Conservation (phyloP, 2,113 vertebrate genomes). For the Sisor rabdophorus region DNA sequence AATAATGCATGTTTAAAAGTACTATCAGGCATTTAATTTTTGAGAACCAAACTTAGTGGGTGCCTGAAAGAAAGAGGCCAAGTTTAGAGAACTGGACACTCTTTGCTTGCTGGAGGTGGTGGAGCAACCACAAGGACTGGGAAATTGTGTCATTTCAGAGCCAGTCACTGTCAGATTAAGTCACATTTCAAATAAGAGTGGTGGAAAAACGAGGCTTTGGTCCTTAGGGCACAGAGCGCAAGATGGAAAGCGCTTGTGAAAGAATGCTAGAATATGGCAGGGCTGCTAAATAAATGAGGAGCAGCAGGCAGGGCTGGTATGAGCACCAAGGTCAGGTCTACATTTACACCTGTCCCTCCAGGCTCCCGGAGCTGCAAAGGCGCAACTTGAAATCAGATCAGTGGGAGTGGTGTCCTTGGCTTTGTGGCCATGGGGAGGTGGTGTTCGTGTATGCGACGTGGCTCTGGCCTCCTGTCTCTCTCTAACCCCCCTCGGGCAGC, state of each 20-base stretch:
- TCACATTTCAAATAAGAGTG: slow-evolving; percentile 64
- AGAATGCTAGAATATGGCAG: slow-evolving; percentile 30
- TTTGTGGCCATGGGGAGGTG: slow-evolving; percentile 28
- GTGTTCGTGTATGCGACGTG: neutral
- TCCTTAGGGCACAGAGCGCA: slow-evolving; percentile 47
- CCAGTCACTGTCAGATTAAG: slow-evolving; percentile 68
- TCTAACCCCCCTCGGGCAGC: slow-evolving; percentile 8
- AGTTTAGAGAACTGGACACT: slow-evolving; percentile 4
- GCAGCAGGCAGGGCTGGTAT: slow-evolving; percentile 50
- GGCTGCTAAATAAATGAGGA: slow-evolving; percentile 66
- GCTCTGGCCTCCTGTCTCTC: slow-evolving; percentile 21
- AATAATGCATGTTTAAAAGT: no score
- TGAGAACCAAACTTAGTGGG: slow-evolving; percentile 10
- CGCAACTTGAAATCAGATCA: slow-evolving; percentile 62
- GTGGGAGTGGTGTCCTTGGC: slow-evolving; percentile 50
- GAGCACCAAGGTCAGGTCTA: slow-evolving; percentile 68
- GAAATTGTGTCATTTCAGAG: slow-evolving; percentile 60
- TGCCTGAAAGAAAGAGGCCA: neutral
- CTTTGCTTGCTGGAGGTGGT: slow-evolving; percentile 10
- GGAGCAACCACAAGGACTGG: slow-evolving; percentile 49
- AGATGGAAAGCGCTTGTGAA: slow-evolving; percentile 24
- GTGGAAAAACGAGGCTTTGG: slow-evolving; percentile 62
- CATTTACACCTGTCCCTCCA: slow-evolving; percentile 76
- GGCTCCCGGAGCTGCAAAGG: slow-evolving; percentile 62
- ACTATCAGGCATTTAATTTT: neutral